Evolutionary conservation across 37 sponge, comb jelly and placozoan species (phyloP).

Genomic region (Ephydatia muelleri): DNA sequence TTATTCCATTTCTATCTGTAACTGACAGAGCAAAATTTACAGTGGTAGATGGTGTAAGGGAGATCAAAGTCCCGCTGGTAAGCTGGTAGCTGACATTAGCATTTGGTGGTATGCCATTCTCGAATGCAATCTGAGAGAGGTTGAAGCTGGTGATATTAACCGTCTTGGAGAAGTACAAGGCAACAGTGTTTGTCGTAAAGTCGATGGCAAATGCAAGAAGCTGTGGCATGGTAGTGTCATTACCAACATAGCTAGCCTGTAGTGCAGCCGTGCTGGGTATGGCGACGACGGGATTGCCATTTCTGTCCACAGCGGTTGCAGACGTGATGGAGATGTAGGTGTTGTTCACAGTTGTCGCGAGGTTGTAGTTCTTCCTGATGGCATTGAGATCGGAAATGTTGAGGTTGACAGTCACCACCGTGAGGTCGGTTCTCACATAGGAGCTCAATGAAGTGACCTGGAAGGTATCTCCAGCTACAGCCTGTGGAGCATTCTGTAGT

Average conservation of each 20-base stretch:
- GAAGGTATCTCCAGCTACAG: slow-evolving; percentile 21
- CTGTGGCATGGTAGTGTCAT: slow-evolving; percentile 60
- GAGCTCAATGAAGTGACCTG: slow-evolving; percentile 55
- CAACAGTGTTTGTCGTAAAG: slow-evolving; percentile 61
- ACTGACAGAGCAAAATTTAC: slow-evolving; percentile 45
- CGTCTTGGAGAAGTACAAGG: slow-evolving; percentile 88
- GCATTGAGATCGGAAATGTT: slow-evolving; percentile 75
- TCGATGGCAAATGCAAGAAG: slow-evolving; percentile 72
- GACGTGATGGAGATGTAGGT: slow-evolving; percentile 67
- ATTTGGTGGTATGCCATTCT: slow-evolving; percentile 13
- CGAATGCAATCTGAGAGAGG: slow-evolving; percentile 52
- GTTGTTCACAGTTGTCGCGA: slow-evolving; percentile 60
- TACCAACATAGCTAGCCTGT: slow-evolving; percentile 20
- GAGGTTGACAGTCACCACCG: slow-evolving; percentile 50
- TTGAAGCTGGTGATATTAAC: slow-evolving; percentile 78
- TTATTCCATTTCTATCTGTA: slow-evolving; percentile 70
- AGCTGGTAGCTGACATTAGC: slow-evolving; percentile 54
- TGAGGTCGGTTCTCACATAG: slow-evolving; percentile 52
- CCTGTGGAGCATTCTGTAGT: slow-evolving; percentile 56
- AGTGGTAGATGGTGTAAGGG: neutral
- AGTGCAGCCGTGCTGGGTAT: slow-evolving; percentile 49
- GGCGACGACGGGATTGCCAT: slow-evolving; percentile 53
- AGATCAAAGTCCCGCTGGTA: slow-evolving; percentile 62
- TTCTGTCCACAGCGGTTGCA: slow-evolving; percentile 73
- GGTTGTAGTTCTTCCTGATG: slow-evolving; percentile 61